These are phyloP conservation scores for Aplochiton taeniatus DNA, from an alignment of 2,797 vertebrate species.

Conservation along the genomic window DNA sequence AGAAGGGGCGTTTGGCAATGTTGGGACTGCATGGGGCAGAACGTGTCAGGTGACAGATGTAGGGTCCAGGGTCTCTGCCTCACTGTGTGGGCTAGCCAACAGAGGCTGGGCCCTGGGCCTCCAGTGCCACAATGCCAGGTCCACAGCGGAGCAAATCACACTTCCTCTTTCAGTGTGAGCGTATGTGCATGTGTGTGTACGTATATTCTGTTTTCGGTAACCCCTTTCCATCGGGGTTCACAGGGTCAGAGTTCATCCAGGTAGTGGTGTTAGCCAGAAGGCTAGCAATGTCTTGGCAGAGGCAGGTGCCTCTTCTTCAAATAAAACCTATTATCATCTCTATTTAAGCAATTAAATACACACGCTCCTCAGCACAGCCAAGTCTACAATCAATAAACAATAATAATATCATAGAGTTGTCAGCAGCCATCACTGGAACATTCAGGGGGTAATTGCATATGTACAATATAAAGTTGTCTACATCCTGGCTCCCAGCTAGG, in stretches of 20 bases:
- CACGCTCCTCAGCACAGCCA: conserved; percentile 76
- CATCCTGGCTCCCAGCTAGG: conserved; percentile 52
- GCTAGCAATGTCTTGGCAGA: conserved; percentile 30
- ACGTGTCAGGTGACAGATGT: no score
- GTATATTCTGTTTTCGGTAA: conserved; percentile 1
- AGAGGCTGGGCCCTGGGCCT: not conserved
- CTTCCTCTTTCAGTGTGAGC: no score
- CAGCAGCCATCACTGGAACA: conserved; percentile 87
- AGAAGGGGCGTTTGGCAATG: no score
- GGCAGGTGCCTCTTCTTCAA: conserved; percentile 54
- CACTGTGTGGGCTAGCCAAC: no score
- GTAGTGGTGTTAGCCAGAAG: conserved; percentile 43
- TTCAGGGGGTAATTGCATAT: conserved; percentile 85
- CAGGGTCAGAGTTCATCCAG: conserved; percentile 42
- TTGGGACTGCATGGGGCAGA: no score
- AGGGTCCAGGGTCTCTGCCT: no score
- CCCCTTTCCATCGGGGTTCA: conserved; percentile 12
- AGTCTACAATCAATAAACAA: conserved; percentile 80
- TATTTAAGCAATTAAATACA: conserved; percentile 74
- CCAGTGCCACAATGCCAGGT: not conserved
- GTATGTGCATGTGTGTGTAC: not conserved
- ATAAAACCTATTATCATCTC: conserved; percentile 69
- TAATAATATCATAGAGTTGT: conserved; percentile 51
- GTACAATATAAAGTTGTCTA: conserved; percentile 79
- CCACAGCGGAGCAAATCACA: no score